Base-by-base conservation (phyloP, 1,140 invertebrate genomes). In the Manduca sexta region DNA sequence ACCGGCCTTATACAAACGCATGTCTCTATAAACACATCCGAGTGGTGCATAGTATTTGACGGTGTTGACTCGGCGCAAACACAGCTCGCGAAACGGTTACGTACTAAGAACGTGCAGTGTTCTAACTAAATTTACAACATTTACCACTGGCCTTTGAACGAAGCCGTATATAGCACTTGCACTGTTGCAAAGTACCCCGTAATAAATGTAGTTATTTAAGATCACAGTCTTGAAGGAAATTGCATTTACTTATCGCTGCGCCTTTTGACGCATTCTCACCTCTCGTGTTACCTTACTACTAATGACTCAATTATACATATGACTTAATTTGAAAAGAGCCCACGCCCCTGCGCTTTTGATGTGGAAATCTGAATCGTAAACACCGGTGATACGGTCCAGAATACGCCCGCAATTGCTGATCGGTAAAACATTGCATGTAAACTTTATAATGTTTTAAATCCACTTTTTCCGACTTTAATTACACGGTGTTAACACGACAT, bases 281-380 rank as follows among this genome's bases (percentile, higher is more conserved):
- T 60, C 56, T 69, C 55, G 44, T 47, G 67, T 71, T 65, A 61
- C 63, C 55, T 35, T 59, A 43, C 45, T 62, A 64, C 66, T 74
- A 74, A 74, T 72, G 69, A 69, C 56, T 72, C 62, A 72, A 72
- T 75, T 75, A 70, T 58, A 58, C 52, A 68, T 15, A 45, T 31
- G 15, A 18, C 17, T 45, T 10, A 47, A 14, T 39, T 47, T 46
- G 7, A 49, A 55, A 60, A 34, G 31, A 34, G 15, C 42, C 5
- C 46, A 52, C 11, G 16, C 15, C n/a, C 14, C 12, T 14, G 10
- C 17, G 3, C 12, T 46, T 18, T 40, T 11, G 6, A 6, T 11
- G 10, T 1, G 4, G 15, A 5, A 51, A 30, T n/a, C 18, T 42
- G 5, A 42, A 41, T 12, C 50, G 21, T 52, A 30, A 11, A 1